A percentile compares a stretch with the other conserved stretches of the same genome.
These are phyloP conservation scores for Meganola albula DNA, from an alignment of 2,888 invertebrate species.

Conservation along the genomic window DNA sequence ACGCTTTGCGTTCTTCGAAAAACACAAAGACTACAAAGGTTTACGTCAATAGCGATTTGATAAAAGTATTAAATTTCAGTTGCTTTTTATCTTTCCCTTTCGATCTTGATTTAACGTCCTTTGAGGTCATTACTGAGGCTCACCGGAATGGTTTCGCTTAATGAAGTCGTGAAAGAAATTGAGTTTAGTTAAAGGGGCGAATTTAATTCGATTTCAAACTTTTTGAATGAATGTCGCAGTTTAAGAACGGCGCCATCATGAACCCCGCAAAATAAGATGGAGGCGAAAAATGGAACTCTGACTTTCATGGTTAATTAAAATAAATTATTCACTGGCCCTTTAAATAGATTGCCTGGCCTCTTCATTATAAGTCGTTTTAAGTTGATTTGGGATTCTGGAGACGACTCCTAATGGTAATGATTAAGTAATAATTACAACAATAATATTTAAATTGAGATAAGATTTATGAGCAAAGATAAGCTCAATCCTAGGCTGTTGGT, in stretches of 20 bases:
- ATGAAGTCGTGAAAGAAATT: conserved; percentile 76
- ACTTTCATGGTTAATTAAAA: conserved; percentile 66
- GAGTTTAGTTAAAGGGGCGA: conserved; percentile 75
- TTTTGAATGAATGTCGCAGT: conserved; percentile 70
- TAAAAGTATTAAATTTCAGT: conserved; percentile 69
- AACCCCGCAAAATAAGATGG: conserved; percentile 59
- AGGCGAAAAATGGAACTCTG: conserved; percentile 59
- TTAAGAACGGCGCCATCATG: conserved; percentile 54
- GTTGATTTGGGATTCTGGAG: conserved; percentile 42
- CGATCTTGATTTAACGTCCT: conserved; percentile 75
- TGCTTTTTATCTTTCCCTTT: conserved; percentile 65
- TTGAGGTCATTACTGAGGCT: conserved; percentile 74
- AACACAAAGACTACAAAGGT: conserved; percentile 47
- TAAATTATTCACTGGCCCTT: conserved; percentile 61
- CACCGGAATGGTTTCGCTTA: conserved; percentile 72
- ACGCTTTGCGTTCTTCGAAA: conserved; percentile 32
- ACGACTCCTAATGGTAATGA: conserved; percentile 41
- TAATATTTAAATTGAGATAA: conserved; percentile 17
- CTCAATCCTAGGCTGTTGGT: too few species aligned
- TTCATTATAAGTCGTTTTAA: conserved; percentile 54
- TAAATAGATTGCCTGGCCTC: conserved; percentile 55
- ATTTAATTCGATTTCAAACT: conserved; percentile 75
- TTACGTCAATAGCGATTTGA: conserved; percentile 56
- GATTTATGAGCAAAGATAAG: conserved; percentile 3
- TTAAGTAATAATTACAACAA: conserved; percentile 31